Evolutionary conservation across 1,140 invertebrate genomes (phyloP).

Genomic region (Globodera ellingtonae): DNA sequence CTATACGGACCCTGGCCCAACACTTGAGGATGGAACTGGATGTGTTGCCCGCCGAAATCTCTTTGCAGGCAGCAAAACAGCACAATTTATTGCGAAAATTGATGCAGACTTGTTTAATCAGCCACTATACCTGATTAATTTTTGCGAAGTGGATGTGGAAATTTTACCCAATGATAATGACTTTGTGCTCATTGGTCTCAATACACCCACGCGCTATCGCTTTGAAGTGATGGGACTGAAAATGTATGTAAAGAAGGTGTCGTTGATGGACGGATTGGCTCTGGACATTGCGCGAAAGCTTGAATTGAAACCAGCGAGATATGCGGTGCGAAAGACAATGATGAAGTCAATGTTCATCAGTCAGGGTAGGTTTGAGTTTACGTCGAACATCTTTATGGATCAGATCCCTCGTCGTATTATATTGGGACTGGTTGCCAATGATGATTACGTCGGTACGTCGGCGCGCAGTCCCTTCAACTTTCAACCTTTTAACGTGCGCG

Average conservation of each 20-base stretch:
- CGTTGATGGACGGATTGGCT: slow-evolving; percentile 17
- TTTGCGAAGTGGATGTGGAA: not conserved
- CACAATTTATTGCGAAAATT: not conserved
- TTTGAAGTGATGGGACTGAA: slow-evolving; percentile 3
- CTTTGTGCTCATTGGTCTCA: slow-evolving; percentile 4
- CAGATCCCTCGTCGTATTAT: slow-evolving; percentile 15
- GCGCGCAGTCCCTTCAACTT: slow-evolving; percentile 30
- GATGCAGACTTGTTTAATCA: no score
- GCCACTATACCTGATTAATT: no score
- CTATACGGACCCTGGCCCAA: not conserved
- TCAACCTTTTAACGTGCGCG: slow-evolving; percentile 30
- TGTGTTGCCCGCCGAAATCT: not conserved
- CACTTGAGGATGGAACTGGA: not conserved
- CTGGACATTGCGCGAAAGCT: slow-evolving; percentile 22
- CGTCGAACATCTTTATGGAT: slow-evolving; percentile 30
- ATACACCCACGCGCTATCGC: not conserved
- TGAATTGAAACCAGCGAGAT: not conserved
- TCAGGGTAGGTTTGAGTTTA: slow-evolving; percentile 3
- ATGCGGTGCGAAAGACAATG: slow-evolving; percentile 25
- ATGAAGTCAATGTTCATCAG: slow-evolving; percentile 26
- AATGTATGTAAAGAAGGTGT: slow-evolving; percentile 13
- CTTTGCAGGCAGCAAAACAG: not conserved
- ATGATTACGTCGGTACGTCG: not conserved
- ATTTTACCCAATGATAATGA: slow-evolving; percentile 2
- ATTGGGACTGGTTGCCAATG: slow-evolving; percentile 12